phyloP scores from a whole-genome alignment of 2,888 invertebrate species.

The Anagyrus pseudococci region DNA sequence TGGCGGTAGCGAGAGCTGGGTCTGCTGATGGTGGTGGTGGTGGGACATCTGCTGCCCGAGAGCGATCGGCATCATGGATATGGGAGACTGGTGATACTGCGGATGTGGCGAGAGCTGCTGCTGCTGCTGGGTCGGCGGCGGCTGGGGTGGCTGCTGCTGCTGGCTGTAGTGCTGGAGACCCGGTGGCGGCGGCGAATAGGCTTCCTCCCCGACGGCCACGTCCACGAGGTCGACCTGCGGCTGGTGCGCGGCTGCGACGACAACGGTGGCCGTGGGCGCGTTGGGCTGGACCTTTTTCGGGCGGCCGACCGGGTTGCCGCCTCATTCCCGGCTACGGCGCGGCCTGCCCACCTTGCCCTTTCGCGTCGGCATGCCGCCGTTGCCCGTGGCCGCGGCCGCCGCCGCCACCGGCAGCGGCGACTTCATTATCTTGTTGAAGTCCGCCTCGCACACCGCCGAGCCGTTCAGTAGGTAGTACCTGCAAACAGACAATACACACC shows the following conservation, averaged over 20 bases:
- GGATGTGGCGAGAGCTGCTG: slow-evolving; percentile 55
- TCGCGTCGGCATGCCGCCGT: slow-evolving; percentile 73
- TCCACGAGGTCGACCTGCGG: slow-evolving; percentile 50
- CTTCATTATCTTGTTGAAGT: slow-evolving; percentile 92
- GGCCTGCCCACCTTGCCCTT: slow-evolving; percentile 91
- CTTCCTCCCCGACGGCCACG: slow-evolving; percentile 52
- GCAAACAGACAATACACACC: slow-evolving; percentile 41
- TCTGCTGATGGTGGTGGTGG: slow-evolving; percentile 4
- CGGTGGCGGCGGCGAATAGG: slow-evolving; percentile 62
- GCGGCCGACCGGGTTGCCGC: slow-evolving; percentile 63
- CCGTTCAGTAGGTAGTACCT: slow-evolving; percentile 91
- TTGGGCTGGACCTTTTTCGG: slow-evolving; percentile 60
- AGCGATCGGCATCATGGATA: slow-evolving; percentile 56
- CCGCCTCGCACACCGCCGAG: slow-evolving; percentile 91
- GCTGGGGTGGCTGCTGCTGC: slow-evolving; percentile 51
- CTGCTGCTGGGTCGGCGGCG: slow-evolving; percentile 39
- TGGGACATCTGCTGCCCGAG: not conserved
- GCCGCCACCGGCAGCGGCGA: slow-evolving; percentile 70
- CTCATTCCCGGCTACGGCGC: slow-evolving; percentile 89
- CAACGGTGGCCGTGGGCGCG: slow-evolving; percentile 52
- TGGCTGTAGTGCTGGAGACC: slow-evolving; percentile 57
- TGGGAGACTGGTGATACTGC: slow-evolving; percentile 55
- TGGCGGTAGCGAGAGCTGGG: slow-evolving; percentile 41
- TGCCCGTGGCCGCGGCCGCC: slow-evolving; percentile 72
- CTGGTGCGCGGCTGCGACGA: slow-evolving; percentile 44